phyloP scores from a whole-genome alignment of 2,888 invertebrate species.

The Azorinus chamasolen region DNA sequence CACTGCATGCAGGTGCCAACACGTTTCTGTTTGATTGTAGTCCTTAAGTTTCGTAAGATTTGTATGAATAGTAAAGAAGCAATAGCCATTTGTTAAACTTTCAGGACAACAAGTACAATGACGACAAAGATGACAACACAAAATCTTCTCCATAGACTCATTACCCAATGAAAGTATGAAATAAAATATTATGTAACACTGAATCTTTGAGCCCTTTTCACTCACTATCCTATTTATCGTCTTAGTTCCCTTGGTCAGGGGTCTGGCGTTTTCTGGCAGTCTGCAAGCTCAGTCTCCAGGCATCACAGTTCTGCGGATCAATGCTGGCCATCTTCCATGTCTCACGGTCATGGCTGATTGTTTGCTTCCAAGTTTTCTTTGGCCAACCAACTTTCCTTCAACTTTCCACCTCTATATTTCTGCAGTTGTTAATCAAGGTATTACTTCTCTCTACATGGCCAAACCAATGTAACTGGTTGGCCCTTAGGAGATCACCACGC shows the following conservation, averaged over 20 bases:
- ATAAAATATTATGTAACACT: no score
- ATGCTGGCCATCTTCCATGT: background rate
- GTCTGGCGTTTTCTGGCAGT: slow-evolving; percentile 1
- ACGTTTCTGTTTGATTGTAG: no score
- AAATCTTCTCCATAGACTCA: no score
- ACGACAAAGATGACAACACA: no score
- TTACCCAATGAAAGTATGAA: no score
- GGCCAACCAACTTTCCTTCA: background rate
- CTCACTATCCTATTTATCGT: background rate
- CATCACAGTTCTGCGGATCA: background rate
- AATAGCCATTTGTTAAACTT: no score
- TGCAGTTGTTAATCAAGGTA: background rate
- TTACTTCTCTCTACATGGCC: slow-evolving; percentile 1
- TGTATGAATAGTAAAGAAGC: no score
- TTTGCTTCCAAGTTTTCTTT: slow-evolving; percentile 3
- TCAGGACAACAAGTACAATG: no score
- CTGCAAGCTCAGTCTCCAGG: background rate
- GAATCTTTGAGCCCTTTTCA: no score
- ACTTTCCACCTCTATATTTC: background rate
- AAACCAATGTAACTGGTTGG: background rate
- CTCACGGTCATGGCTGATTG: slow-evolving; percentile 1
- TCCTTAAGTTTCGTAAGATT: no score
- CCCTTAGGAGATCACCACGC: background rate
- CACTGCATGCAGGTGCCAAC: no score
- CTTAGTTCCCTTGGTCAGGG: background rate